A percentile compares a stretch with the other conserved stretches of the same genome.
phyloP scores from a whole-genome alignment of 2,113 vertebrate species.

The Calypte anna region DNA sequence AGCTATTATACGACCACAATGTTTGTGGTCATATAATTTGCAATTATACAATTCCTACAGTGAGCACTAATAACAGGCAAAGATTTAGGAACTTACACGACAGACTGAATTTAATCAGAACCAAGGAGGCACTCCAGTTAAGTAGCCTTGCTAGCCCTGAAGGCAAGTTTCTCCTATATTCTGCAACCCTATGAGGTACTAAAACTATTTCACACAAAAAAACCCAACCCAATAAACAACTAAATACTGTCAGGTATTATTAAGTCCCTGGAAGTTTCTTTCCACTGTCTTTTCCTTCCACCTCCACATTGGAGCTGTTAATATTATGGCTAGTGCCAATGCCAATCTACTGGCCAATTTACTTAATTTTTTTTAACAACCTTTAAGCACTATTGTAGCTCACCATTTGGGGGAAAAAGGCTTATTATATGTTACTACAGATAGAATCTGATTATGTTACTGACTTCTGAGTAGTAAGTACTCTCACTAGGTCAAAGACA shows the following conservation, averaged over 20 bases:
- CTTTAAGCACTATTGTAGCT: not conserved
- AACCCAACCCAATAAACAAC: not conserved
- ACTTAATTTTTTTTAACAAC: not conserved
- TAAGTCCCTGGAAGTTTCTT: not conserved
- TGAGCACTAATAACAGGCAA: not conserved
- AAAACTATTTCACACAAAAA: conserved; percentile 61
- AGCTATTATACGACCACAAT: not conserved
- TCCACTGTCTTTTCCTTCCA: not conserved
- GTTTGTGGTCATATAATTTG: not conserved
- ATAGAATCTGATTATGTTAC: not conserved
- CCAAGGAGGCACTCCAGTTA: conserved; percentile 77
- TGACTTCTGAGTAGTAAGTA: not conserved
- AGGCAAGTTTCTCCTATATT: conserved; percentile 73
- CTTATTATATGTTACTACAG: not conserved
- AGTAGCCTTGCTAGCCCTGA: conserved; percentile 79
- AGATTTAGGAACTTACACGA: conserved; percentile 71
- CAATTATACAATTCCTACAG: not conserved
- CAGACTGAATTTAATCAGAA: conserved; percentile 62
- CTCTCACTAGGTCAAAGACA: not conserved
- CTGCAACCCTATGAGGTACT: conserved; percentile 68
- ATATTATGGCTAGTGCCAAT: not conserved
- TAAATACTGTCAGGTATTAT: not conserved
- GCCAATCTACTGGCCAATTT: not conserved
- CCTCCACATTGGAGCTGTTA: not conserved
- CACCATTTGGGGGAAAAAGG: not conserved